Conservation (phyloP, 1,140 invertebrate genomes). For the Cherax quadricarinatus region DNA sequence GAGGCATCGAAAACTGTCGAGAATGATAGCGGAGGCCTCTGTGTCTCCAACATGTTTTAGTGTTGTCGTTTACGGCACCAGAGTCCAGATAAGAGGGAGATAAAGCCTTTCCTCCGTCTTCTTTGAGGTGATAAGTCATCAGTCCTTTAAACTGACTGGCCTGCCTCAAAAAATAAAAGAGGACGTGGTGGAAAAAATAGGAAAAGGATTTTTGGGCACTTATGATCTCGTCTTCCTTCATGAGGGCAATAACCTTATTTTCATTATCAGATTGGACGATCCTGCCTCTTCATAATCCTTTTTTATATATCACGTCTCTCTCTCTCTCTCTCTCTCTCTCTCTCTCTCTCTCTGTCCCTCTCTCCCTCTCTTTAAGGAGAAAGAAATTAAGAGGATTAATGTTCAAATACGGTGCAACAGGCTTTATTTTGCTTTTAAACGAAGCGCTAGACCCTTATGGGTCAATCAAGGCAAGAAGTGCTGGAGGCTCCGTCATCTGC, state of each 20-base stretch:
- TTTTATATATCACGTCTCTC: not conserved
- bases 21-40: slow-evolving; percentile 11
- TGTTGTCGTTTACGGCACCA: slow-evolving; percentile 63
- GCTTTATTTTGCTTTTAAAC: no score
- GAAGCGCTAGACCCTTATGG: no score
- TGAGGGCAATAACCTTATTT: not conserved
- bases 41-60: slow-evolving; percentile 56
- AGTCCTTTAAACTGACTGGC: slow-evolving; percentile 12
- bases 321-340: not conserved
- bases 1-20: not conserved
- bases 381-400: no score
- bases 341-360: not conserved
- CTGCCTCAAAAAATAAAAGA: not conserved
- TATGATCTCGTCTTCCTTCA: not conserved
- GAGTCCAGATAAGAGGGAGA: slow-evolving; percentile 36
- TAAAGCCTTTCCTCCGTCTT: slow-evolving; percentile 28
- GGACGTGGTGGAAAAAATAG: not conserved
- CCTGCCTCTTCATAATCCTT: no score
- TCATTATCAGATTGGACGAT: no score
- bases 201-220: not conserved
- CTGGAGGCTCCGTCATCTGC: no score
- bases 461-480: no score
- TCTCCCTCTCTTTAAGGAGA: not conserved
- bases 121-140: slow-evolving; percentile 25
- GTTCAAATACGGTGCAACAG: no score